These are phyloP conservation scores for Rhabdomys pumilio DNA, from an alignment of 2,797 vertebrate species.

Conservation along the genomic window DNA sequence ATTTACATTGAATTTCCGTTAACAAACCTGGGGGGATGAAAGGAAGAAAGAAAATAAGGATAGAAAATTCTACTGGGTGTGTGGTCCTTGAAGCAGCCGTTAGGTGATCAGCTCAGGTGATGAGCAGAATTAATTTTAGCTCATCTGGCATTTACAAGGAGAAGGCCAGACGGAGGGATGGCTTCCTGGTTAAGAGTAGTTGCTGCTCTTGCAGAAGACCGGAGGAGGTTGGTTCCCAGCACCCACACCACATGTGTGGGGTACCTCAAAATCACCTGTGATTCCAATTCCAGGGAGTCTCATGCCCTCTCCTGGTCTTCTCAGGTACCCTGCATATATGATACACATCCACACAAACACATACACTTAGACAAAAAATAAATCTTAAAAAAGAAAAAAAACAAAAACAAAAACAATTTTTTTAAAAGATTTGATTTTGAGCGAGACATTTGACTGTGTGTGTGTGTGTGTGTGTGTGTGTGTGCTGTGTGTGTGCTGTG, in stretches of 20 bases:
- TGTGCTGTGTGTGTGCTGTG: background rate
- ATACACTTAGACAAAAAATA: background rate
- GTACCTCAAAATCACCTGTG: background rate
- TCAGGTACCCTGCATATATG: background rate
- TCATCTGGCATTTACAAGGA: background rate
- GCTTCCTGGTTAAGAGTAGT: background rate
- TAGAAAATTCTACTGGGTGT: background rate
- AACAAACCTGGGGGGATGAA: conserved; percentile 92
- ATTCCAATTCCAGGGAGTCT: background rate
- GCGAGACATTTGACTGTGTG: background rate
- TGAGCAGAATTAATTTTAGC: background rate
- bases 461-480: background rate
- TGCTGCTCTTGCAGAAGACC: background rate
- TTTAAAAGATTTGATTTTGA: background rate
- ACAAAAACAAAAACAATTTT: background rate
- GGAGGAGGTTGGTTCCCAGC: background rate
- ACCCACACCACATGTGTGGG: background rate
- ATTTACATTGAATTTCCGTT: conserved; percentile 99
- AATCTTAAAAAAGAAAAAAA: background rate
- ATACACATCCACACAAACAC: background rate
- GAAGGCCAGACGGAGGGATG: background rate
- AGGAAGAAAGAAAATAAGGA: conserved; percentile 9
- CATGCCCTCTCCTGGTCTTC: background rate
- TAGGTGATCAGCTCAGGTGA: background rate
- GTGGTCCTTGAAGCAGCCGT: background rate